phyloP scores from a whole-genome alignment of 2,797 vertebrate genomes.

The Myiothlypis coronata region DNA sequence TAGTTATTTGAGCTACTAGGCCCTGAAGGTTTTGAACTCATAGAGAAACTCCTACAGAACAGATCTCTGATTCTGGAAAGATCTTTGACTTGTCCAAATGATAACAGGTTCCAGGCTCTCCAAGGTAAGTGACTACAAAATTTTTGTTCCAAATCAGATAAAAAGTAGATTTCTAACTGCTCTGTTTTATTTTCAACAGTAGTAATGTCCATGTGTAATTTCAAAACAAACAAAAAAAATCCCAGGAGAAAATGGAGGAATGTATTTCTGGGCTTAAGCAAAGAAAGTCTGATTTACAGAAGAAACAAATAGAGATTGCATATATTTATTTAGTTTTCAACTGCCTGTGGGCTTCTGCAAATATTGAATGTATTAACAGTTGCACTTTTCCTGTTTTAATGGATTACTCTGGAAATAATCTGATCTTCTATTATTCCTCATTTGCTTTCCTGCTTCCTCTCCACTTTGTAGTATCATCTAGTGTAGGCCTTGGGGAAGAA shows the following conservation, averaged over 20 bases:
- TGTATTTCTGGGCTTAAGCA: background rate
- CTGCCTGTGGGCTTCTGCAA: background rate
- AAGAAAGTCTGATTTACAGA: background rate
- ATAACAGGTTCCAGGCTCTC: conserved; percentile 75
- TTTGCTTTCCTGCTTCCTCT: background rate
- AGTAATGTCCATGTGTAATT: background rate
- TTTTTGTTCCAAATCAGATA: background rate
- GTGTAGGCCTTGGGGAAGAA: background rate
- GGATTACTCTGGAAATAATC: background rate
- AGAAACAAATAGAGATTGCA: background rate
- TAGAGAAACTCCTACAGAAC: conserved; percentile 89
- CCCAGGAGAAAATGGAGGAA: accelerated
- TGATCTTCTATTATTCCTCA: background rate
- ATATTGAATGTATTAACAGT: background rate
- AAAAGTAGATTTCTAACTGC: background rate
- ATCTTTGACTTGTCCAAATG: conserved; percentile 76
- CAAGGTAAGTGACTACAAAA: conserved; percentile 77
- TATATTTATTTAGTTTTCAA: background rate
- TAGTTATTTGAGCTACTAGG: conserved; percentile 94
- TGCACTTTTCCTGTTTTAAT: background rate
- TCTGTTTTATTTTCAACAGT: background rate
- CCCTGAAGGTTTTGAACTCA: conserved; percentile 92
- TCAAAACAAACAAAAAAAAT: background rate
- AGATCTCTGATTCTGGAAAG: conserved; percentile 85
- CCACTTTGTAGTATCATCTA: background rate